Base-by-base conservation (phyloP, 2,888 invertebrate genomes). In the Aethes cnicana region DNA sequence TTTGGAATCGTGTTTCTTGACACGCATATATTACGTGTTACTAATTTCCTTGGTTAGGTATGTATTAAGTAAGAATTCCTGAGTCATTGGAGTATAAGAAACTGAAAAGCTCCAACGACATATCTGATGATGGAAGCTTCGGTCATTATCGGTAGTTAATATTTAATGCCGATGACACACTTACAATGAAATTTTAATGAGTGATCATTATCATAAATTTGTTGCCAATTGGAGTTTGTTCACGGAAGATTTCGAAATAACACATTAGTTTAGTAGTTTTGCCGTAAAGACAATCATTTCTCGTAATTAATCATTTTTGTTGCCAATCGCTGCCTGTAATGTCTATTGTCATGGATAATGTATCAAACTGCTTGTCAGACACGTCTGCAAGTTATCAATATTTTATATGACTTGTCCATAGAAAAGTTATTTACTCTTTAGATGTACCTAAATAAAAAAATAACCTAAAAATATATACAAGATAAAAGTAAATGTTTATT, bases 181-280 rank as follows among this genome's bases (percentile, higher is more conserved):
- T 68, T 66, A 68, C 68, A 75, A 72, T 72, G 72, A 74, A 77
- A 79, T 81, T 78, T 79, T 81, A 81, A 81, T 80, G 72, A 76
- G 59, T 67, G 61, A 67, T 72, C 72, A 83, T 85, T 83, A 83
- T 67, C 81, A 81, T 84, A 80, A 79, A 83, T 83, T 81, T 78
- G 69, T 74, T 66, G 70, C 68, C 70, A 80, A 80, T 83, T 81
- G 77, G 72, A 69, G 60, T 65, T 75, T 79, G 81, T 80, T 78
- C 79, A 77, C 76, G 69, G 64, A 64, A 74, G 63, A 74, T 77
- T 82, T 69, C 69, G 69, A 75, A 70, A 76, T 72, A 58, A 63
- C 67, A 66, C 67, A 61, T 66, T 55, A 62, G 55, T 59, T 56
- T 54, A 59, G 30, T 32, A 17, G 18, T 12, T 37, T 32, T 26